Conservation (phyloP, 1,140 invertebrate genomes). For the Conus ventricosus region DNA sequence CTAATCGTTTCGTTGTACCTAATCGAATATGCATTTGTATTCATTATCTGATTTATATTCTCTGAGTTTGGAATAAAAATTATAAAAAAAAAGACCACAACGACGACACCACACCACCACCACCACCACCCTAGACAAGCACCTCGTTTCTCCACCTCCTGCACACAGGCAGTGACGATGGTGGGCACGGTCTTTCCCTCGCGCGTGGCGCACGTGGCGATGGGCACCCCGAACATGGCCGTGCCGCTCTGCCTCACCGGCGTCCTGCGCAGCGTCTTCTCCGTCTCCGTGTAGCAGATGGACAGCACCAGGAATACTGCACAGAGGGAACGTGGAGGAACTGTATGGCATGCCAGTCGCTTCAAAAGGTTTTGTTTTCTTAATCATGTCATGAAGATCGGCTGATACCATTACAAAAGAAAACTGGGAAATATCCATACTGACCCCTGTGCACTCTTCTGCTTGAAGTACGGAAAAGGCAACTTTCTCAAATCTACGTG, state of each 20-base stretch:
- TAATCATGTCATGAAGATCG: too few relatives aligned
- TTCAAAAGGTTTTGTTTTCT: too few relatives aligned
- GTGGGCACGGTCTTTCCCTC: constrained; percentile 64
- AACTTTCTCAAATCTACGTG: too few relatives aligned
- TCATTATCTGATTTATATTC: too few relatives aligned
- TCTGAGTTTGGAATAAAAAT: too few relatives aligned
- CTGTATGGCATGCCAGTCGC: not conserved
- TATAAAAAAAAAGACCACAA: not conserved
- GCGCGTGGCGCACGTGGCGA: constrained; percentile 48
- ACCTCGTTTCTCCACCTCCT: constrained; percentile 65
- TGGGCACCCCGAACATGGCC: constrained; percentile 60
- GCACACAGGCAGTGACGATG: constrained; percentile 63
- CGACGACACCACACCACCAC: too few relatives aligned
- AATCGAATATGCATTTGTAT: too few relatives aligned
- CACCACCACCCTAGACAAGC: constrained; percentile 5
- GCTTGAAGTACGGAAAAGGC: too few relatives aligned
- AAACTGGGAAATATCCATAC: too few relatives aligned
- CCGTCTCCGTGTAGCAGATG: constrained; percentile 57
- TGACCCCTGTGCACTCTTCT: too few relatives aligned
- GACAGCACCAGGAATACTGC: constrained; percentile 60
- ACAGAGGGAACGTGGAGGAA: not conserved
- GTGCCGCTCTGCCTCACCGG: constrained; percentile 56
- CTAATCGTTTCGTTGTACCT: too few relatives aligned
- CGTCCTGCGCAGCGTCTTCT: constrained; percentile 58
- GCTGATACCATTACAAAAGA: too few relatives aligned